Conservation (phyloP, 2,113 vertebrate species). For the Phrynocephalus versicolor region DNA sequence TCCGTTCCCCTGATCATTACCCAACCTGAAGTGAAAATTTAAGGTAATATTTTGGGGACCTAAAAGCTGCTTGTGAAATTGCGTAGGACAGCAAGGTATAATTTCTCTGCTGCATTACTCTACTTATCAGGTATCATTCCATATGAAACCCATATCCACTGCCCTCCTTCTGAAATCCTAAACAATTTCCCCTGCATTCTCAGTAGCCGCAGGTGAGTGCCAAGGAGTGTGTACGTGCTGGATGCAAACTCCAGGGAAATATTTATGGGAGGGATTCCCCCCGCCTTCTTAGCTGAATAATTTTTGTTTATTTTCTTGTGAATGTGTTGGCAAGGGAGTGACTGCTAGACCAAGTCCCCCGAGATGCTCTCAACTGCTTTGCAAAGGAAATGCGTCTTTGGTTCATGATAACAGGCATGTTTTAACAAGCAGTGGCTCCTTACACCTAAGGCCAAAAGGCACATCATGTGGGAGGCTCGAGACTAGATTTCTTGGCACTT, state of each 20-base stretch:
- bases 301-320: background rate
- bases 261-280: background rate
- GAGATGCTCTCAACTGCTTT: background rate
- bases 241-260: background rate
- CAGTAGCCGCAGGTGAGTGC: background rate
- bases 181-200: background rate
- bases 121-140: background rate
- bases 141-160: background rate
- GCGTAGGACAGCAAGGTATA: background rate
- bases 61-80: fast-evolving
- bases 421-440: background rate
- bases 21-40: background rate
- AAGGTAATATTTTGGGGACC: background rate
- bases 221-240: background rate
- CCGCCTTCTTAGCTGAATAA: fast-evolving
- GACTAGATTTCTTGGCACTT: background rate
- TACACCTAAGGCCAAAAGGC: background rate
- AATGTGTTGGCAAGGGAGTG: background rate
- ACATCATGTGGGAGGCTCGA: background rate
- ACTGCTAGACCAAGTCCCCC: background rate
- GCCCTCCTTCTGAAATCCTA: background rate
- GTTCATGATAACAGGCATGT: background rate
- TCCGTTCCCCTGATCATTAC: background rate
- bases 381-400: background rate
- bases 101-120: background rate